These are phyloP conservation scores for Rissa tridactyla DNA, from an alignment of 2,113 vertebrate genomes.

Conservation along the genomic window DNA sequence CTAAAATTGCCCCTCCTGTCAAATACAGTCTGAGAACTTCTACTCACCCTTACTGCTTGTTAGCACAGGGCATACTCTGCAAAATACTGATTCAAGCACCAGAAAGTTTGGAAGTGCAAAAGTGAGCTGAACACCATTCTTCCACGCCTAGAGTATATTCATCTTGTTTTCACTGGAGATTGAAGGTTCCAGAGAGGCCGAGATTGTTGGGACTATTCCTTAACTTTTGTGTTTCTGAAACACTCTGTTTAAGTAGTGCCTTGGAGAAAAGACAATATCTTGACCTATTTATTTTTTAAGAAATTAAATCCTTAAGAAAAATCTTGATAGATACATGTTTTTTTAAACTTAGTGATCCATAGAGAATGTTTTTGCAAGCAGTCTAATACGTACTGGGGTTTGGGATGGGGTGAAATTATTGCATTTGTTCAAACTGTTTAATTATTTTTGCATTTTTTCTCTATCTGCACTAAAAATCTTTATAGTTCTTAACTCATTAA, in stretches of 20 bases:
- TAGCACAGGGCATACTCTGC: background rate
- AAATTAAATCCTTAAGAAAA: background rate
- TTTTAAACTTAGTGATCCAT: background rate
- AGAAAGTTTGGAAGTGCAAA: background rate
- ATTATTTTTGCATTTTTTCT: background rate
- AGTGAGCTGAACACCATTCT: background rate
- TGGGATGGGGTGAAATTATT: background rate
- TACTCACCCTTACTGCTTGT: background rate
- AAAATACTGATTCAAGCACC: background rate
- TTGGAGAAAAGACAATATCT: background rate
- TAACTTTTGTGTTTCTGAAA: background rate
- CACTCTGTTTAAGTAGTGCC: background rate
- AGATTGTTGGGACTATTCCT: background rate
- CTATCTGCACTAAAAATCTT: background rate
- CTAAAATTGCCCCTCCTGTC: background rate
- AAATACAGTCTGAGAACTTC: background rate
- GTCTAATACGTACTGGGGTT: background rate
- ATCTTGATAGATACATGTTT: background rate
- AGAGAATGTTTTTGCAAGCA: background rate
- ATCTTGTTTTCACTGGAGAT: background rate
- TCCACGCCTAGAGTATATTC: background rate
- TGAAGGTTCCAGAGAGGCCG: background rate
- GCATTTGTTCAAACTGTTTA: background rate
- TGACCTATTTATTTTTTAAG: background rate
- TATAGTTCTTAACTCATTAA: background rate